Evolutionary conservation across 2,113 vertebrate genomes (phyloP), one percentile per base, ranked within the genome.

Genomic region (Dinomys branickii): DNA sequence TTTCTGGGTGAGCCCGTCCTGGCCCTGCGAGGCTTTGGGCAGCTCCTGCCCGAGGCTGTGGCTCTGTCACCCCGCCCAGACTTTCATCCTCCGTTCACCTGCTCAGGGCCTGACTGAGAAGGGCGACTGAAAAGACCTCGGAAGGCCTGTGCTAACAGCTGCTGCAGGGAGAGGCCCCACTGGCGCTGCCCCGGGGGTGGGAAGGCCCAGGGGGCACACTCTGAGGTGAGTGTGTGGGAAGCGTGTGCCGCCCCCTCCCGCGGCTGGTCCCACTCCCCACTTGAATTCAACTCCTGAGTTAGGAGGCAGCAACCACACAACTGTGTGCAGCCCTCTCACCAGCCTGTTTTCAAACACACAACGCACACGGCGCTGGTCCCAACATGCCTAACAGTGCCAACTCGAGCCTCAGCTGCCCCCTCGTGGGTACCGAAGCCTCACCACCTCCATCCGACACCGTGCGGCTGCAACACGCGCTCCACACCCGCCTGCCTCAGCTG

Each of bases 211-310:
- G n/a, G n/a, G n/a, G n/a, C n/a, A n/a, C n/a, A n/a, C n/a, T n/a
- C 35, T 2, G 2, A 24, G 5, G 41, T 0, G 14, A n/a, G 38
- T 33, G 2, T 14, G 35, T 26, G 3, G 13, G 4, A 28, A 50
- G 24, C 7, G 44, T 22, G 30, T 44, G 7, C 16, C 28, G 50
- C 14, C 77, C 61, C n/a, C 6, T 0, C 8, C 20, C 67, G 17
- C 30, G 19, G 35, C 56, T 7, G 16, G 10, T 14, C 54, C 61
- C 63, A 11, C 30, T 9, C 41, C 96, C 63, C 82, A 88, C 84
- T 41, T 10, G 33, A 30, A 26, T 13, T 1, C 5, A 13, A 35
- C 44, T 71, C 91, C 67, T 3, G 24, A 50, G 7, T 9, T 1
- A 35, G 7, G 35, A 14, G 17, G 13, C 63, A 17, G 1, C 9